Evolutionary conservation across 2,888 invertebrate genomes (phyloP).

Genomic region (Silvanus unidentatus): DNA sequence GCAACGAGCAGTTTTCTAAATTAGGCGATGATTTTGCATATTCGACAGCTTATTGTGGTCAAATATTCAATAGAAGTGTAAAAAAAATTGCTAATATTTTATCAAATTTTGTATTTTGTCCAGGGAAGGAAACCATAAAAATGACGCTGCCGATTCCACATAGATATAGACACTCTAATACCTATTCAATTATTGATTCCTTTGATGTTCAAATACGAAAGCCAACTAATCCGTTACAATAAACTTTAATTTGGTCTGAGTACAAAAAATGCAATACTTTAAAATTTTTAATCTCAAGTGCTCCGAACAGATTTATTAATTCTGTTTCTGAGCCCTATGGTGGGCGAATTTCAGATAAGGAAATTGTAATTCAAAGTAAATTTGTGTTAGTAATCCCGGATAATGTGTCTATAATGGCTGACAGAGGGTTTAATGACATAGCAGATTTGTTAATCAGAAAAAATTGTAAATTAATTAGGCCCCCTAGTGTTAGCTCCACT

Average conservation of each 20-base stretch:
- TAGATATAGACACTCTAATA: slow-evolving; percentile 21
- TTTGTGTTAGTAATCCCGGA: slow-evolving; percentile 12
- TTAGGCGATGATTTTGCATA: neutral
- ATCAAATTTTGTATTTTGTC: neutral
- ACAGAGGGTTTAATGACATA: slow-evolving; percentile 25
- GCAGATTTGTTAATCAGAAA: slow-evolving; percentile 10
- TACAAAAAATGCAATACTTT: slow-evolving; percentile 27
- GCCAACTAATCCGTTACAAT: slow-evolving; percentile 31
- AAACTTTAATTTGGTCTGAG: slow-evolving; percentile 37
- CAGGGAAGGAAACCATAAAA: neutral
- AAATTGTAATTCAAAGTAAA: slow-evolving; percentile 19
- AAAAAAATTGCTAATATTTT: neutral
- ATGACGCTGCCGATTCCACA: slow-evolving; percentile 18
- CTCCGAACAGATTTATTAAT: slow-evolving; percentile 26
- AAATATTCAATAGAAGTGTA: neutral
- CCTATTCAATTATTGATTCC: slow-evolving; percentile 37
- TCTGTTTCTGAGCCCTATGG: slow-evolving; percentile 26
- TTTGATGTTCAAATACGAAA: slow-evolving; percentile 39
- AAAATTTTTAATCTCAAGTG: slow-evolving; percentile 24
- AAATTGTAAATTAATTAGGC: slow-evolving; percentile 19
- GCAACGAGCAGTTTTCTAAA: neutral
- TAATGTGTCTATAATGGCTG: slow-evolving; percentile 16
- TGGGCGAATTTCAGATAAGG: slow-evolving; percentile 17
- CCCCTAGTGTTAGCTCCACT: slow-evolving; percentile 17
- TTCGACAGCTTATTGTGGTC: neutral